A percentile compares a stretch with the other conserved stretches of the same genome.
Conservation (phyloP, 2,113 vertebrate genomes). For the Callaeas wilsoni region DNA sequence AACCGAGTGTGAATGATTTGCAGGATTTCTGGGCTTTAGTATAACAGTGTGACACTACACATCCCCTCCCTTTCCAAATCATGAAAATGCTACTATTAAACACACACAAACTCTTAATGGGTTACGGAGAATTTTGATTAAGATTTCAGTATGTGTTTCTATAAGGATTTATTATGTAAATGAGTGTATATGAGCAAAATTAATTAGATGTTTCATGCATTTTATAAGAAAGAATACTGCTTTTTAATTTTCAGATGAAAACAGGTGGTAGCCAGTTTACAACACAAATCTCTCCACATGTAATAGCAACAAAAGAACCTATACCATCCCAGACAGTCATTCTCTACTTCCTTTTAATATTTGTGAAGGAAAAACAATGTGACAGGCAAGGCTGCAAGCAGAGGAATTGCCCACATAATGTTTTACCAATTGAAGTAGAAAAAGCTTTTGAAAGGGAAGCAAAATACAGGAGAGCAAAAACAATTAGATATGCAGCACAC, state of each 20-base stretch:
- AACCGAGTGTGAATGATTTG: not conserved
- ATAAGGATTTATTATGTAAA: slow-evolving; percentile 14
- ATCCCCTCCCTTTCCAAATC: not conserved
- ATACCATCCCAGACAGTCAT: not conserved
- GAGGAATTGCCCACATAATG: slow-evolving; percentile 30
- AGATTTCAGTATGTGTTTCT: not conserved
- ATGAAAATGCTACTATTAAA: not conserved
- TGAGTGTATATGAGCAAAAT: not conserved
- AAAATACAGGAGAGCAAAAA: slow-evolving; percentile 45
- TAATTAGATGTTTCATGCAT: not conserved
- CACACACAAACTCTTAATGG: not conserved
- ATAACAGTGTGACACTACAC: not conserved
- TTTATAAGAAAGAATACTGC: not conserved
- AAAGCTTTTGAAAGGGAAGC: slow-evolving; percentile 30
- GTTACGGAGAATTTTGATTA: not conserved
- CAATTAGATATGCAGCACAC: slow-evolving; percentile 31
- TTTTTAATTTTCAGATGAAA: not conserved
- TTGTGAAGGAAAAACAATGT: slow-evolving; percentile 19
- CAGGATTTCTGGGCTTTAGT: not conserved
- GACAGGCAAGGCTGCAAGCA: slow-evolving; percentile 31
- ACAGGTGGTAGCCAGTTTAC: not conserved
- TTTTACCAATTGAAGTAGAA: slow-evolving; percentile 34
- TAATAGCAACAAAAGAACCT: slow-evolving; percentile 11
- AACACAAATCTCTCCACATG: not conserved
- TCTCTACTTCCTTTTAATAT: not conserved